Evolutionary conservation across 1,140 invertebrate genomes (phyloP).

Genomic region (Habropoda laboriosa): DNA sequence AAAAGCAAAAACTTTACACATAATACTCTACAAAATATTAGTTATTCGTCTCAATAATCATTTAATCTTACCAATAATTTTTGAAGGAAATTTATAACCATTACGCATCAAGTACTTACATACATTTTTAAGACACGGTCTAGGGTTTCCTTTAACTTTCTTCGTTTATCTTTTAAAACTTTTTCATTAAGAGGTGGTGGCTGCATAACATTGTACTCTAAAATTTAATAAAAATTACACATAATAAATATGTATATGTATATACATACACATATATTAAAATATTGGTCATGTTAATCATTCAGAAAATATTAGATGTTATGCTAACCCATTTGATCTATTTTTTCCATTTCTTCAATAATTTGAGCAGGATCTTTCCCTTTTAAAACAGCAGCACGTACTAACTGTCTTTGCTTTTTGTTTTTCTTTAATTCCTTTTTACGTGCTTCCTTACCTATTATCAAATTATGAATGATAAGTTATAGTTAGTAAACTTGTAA

Average conservation of each 20-base stretch:
- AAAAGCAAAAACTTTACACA: slow-evolving; percentile 23
- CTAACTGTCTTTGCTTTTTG: slow-evolving; percentile 97
- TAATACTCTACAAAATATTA: slow-evolving; percentile 21
- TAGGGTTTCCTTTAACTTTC: slow-evolving; percentile 97
- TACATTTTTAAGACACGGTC: slow-evolving; percentile 97
- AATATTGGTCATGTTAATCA: neutral
- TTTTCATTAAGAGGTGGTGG: slow-evolving; percentile 97
- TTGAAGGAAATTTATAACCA: slow-evolving; percentile 38
- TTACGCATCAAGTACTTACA: slow-evolving; percentile 87
- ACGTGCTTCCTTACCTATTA: slow-evolving; percentile 96
- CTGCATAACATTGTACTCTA: slow-evolving; percentile 97
- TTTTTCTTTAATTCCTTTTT: slow-evolving; percentile 99
- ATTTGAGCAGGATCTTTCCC: slow-evolving; percentile 98
- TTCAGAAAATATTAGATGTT: slow-evolving; percentile 20
- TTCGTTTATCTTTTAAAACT: slow-evolving; percentile 97
- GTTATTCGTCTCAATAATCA: neutral
- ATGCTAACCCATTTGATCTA: slow-evolving; percentile 96
- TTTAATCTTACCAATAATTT: slow-evolving; percentile 48
- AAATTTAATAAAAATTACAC: no score
- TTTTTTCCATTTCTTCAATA: slow-evolving; percentile 97
- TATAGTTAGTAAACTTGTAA: slow-evolving; percentile 28
- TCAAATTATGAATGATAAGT: slow-evolving; percentile 56
- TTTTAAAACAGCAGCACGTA: slow-evolving; percentile 97
- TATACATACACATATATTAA: slow-evolving; percentile 37
- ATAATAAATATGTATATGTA: no score